Conservation (phyloP, 2,797 vertebrate species). For the Eremophila alpestris region DNA sequence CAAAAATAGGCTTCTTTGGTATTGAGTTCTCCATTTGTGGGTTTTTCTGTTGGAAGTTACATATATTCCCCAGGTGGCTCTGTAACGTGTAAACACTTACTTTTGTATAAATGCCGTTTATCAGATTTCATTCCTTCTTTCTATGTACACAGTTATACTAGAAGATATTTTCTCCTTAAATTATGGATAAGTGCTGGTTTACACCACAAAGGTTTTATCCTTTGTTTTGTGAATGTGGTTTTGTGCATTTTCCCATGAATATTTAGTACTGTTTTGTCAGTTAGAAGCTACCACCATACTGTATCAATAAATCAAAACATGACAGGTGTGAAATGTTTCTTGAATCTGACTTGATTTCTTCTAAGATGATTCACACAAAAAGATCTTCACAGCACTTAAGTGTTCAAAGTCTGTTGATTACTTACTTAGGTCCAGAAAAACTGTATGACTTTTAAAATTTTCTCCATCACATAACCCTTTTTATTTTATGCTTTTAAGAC, state of each 20-base stretch:
- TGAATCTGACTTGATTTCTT: conserved; percentile 17
- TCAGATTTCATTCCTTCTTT: conserved; percentile 25
- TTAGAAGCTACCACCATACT: conserved; percentile 51
- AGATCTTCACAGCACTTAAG: not conserved
- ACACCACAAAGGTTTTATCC: conserved; percentile 46
- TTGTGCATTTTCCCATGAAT: conserved; percentile 68
- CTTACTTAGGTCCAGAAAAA: not conserved
- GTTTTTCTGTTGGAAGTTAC: conserved; percentile 14
- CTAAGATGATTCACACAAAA: conserved; percentile 1
- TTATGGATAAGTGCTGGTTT: conserved; percentile 32
- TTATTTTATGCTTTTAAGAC: not conserved
- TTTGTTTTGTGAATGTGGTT: conserved; percentile 71
- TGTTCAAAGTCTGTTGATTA: not conserved
- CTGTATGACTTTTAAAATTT: not conserved
- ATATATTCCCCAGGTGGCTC: not conserved
- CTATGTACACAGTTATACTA: not conserved
- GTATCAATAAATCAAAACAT: conserved; percentile 70
- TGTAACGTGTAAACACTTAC: not conserved
- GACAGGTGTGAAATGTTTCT: conserved; percentile 58
- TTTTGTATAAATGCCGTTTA: not conserved
- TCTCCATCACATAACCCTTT: not conserved
- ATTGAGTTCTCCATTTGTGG: not conserved
- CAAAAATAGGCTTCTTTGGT: not conserved
- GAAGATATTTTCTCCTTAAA: not conserved
- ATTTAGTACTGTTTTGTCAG: conserved; percentile 64